Conservation (phyloP, 2,888 invertebrate genomes). For the Drosophila dives region DNA sequence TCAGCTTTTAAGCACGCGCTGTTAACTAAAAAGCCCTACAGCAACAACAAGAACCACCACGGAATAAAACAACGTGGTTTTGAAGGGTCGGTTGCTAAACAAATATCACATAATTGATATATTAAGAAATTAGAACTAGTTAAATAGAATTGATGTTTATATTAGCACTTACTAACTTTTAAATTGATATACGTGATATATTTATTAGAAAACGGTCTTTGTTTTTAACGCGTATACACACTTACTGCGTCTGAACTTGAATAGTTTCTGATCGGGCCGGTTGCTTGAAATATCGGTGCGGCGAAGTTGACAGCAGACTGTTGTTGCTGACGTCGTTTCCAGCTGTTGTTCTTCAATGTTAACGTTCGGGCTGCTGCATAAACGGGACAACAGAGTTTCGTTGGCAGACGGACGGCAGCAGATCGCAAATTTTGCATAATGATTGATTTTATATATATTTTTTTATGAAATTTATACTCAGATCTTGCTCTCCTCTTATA, state of each 20-base stretch:
- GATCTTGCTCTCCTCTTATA: conserved; percentile 28
- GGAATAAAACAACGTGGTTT: conserved; percentile 31
- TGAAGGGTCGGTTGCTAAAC: background rate
- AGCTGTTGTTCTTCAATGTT: conserved; percentile 34
- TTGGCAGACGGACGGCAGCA: conserved; percentile 3
- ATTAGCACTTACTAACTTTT: background rate
- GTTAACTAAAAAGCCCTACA: background rate
- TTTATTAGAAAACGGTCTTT: background rate
- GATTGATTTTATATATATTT: background rate
- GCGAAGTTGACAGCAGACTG: conserved; percentile 26
- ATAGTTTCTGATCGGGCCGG: conserved; percentile 60
- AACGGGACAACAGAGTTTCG: background rate
- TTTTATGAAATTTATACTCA: conserved; percentile 7
- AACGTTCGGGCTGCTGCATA: conserved; percentile 15
- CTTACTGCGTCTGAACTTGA: conserved; percentile 49
- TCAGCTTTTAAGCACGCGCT: conserved; percentile 25
- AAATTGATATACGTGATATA: background rate
- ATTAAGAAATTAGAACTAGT: background rate
- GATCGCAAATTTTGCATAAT: conserved; percentile 46
- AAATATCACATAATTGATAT: background rate
- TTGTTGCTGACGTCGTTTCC: conserved; percentile 11
- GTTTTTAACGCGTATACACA: background rate
- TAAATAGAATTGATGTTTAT: conserved; percentile 1
- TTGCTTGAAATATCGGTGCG: conserved; percentile 5
- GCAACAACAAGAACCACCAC: background rate